Evolutionary conservation across 2,797 vertebrate genomes (phyloP).

Genomic region (Alcedo quadribrachys): DNA sequence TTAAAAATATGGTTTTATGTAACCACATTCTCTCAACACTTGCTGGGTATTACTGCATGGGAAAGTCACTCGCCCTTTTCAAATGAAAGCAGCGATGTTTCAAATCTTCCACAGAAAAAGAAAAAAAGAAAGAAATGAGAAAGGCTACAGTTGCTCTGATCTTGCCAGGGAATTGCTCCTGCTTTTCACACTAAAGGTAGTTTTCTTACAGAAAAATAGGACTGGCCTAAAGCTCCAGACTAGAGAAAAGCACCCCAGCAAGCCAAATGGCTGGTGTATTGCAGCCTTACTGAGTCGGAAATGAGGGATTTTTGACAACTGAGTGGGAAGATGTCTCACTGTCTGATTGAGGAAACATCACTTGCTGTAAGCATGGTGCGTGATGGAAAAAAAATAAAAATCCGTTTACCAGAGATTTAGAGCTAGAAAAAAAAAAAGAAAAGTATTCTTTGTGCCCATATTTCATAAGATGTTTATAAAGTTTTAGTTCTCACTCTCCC

Average conservation of each 20-base stretch:
- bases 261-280: neutral
- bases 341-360: neutral
- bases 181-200: slow-evolving; percentile 6
- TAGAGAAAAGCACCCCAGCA: neutral
- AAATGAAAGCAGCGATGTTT: slow-evolving; percentile 37
- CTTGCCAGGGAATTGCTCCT: slow-evolving; percentile 28
- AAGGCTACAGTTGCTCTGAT: slow-evolving; percentile 18
- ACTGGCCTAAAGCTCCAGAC: neutral
- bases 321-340: slow-evolving; percentile 1
- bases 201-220: neutral
- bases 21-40: slow-evolving; percentile 78
- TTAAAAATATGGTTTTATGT: slow-evolving; percentile 82
- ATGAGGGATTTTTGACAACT: neutral
- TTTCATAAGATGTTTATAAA: slow-evolving; percentile 21
- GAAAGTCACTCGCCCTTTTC: slow-evolving; percentile 68
- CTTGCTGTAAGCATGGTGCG: neutral
- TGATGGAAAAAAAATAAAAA: neutral
- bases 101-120: neutral
- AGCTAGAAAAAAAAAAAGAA: neutral
- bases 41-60: slow-evolving; percentile 64
- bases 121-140: neutral
- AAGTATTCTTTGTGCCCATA: neutral
- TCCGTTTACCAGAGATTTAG: neutral
- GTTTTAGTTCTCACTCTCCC: neutral
- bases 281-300: neutral